Conservation (phyloP, 2,113 vertebrate genomes). For the Hydropotes inermis region DNA sequence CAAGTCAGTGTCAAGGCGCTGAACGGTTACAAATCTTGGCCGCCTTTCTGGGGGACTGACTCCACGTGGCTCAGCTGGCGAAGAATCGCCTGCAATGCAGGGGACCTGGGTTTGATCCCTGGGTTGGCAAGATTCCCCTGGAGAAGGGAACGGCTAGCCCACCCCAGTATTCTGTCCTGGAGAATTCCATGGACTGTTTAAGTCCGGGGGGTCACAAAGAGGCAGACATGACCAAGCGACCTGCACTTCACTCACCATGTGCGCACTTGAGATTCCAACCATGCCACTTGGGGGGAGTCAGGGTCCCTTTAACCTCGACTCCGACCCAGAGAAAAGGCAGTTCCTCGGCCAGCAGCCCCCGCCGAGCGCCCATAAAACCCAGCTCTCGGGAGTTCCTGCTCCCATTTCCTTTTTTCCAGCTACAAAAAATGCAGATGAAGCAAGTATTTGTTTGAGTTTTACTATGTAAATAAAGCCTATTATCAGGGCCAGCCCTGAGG, state of each 20-base stretch:
- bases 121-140: not conserved
- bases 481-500: not conserved
- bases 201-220: not conserved
- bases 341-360: not conserved
- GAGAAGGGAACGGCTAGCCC: not conserved
- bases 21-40: rapidly evolving
- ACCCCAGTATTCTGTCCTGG: not conserved
- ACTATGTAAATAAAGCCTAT: conserved; percentile 60
- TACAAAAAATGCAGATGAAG: conserved; percentile 53
- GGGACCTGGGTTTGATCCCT: not conserved
- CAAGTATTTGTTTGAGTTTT: conserved; percentile 60
- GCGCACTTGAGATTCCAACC: not conserved
- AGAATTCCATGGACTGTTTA: not conserved
- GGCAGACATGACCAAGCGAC: rapidly evolving
- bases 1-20: not conserved
- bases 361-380: not conserved
- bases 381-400: not conserved
- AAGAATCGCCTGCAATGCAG: rapidly evolving
- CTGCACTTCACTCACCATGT: not conserved
- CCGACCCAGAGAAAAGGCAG: not conserved
- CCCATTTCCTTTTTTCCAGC: conserved; percentile 23
- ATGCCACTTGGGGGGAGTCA: not conserved
- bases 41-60: not conserved
- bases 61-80: not conserved
- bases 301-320: not conserved